These are phyloP conservation scores for Eupithecia tripunctaria DNA, from an alignment of 2,888 invertebrate species.

Conservation along the genomic window DNA sequence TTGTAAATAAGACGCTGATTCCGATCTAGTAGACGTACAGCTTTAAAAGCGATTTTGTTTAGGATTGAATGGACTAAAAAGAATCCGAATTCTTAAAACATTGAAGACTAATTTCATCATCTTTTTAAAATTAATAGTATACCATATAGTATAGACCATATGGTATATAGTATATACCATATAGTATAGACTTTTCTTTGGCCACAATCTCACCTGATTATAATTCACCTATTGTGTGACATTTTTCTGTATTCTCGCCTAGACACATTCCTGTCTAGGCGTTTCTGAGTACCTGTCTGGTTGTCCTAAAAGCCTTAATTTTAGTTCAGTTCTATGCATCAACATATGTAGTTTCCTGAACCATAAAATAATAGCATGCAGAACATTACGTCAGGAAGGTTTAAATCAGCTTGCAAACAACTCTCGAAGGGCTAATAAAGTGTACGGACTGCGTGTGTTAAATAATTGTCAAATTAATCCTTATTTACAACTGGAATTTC, in stretches of 20 bases:
- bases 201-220: background rate
- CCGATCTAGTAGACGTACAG: too few species aligned
- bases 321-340: background rate
- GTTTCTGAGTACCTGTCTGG: background rate
- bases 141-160: too few species aligned
- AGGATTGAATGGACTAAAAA: background rate
- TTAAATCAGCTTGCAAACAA: slow-evolving; percentile 20
- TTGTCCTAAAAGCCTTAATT: background rate
- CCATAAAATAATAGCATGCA: background rate
- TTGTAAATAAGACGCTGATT: too few species aligned
- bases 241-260: background rate
- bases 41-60: background rate
- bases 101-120: background rate
- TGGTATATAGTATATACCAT: too few species aligned
- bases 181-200: too few species aligned
- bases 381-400: slow-evolving; percentile 4
- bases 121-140: background rate
- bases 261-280: background rate
- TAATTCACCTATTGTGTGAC: background rate
- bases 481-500: slow-evolving; percentile 29
- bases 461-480: slow-evolving; percentile 30
- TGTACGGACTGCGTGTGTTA: slow-evolving; percentile 22
- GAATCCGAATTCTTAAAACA: background rate
- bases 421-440: slow-evolving; percentile 30
- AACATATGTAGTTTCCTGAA: background rate